These are phyloP conservation scores for Calyptomena viridis DNA, from an alignment of 2,113 vertebrate genomes.

Conservation along the genomic window DNA sequence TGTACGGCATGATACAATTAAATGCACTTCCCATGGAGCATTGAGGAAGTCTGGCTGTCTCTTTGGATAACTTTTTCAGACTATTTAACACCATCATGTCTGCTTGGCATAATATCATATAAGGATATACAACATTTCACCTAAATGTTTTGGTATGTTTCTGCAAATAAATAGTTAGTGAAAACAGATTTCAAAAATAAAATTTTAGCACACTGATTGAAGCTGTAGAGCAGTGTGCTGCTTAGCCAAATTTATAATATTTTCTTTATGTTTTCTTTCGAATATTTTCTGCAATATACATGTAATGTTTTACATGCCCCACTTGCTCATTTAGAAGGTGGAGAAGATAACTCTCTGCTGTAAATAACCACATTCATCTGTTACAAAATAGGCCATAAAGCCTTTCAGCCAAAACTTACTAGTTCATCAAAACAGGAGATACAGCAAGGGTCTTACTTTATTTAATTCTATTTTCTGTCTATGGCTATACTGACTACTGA, in stretches of 20 bases:
- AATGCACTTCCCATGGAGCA: conserved; percentile 34
- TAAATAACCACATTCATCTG: neutral
- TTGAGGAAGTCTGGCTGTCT: conserved; percentile 24
- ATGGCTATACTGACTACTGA: neutral
- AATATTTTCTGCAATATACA: neutral
- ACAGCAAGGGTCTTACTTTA: neutral
- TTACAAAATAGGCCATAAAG: neutral
- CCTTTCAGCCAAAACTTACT: neutral
- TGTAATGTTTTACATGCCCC: neutral
- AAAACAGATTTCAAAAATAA: neutral
- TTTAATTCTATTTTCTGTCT: neutral
- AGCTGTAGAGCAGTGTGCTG: neutral
- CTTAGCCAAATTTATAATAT: neutral
- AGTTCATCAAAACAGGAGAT: neutral
- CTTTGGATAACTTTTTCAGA: conserved; percentile 1
- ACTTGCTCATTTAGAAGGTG: neutral
- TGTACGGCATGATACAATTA: neutral
- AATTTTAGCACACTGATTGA: neutral
- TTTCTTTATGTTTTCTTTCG: neutral
- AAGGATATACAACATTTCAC: neutral
- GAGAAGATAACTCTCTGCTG: neutral
- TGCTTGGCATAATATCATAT: neutral
- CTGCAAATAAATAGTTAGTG: neutral
- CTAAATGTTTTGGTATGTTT: neutral
- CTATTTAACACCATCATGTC: neutral